These are phyloP conservation scores for Microctonus aethiopoides DNA, from an alignment of 2,888 invertebrate genomes.

Conservation along the genomic window DNA sequence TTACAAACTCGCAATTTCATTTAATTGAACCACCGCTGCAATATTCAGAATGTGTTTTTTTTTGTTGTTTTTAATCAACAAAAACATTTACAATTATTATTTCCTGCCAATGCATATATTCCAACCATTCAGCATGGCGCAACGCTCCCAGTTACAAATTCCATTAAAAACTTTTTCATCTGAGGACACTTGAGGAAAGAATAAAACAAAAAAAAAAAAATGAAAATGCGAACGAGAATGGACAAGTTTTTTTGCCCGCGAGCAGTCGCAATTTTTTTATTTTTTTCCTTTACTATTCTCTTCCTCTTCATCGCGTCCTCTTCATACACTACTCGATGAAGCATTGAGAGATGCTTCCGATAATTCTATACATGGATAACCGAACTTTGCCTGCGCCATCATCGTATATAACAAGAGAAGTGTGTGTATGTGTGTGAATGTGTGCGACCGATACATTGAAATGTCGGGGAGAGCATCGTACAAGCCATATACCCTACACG, in stretches of 20 bases:
- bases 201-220: background rate
- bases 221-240: constrained; percentile 11
- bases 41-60: background rate
- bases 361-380: background rate
- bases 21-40: background rate
- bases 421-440: background rate
- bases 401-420: background rate
- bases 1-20: background rate
- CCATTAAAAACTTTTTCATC: constrained; percentile 4
- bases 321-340: background rate
- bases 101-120: background rate
- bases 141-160: background rate
- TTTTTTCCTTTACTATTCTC: background rate
- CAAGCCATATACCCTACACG: background rate
- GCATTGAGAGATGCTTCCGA: background rate
- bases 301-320: background rate
- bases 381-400: background rate
- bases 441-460: constrained; percentile 9
- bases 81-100: background rate
- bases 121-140: background rate
- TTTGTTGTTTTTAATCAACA: background rate
- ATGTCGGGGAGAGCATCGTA: constrained; percentile 9
- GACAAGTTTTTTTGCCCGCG: constrained; percentile 22
- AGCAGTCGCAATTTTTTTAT: constrained; percentile 3
- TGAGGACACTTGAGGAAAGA: background rate